A percentile compares a stretch with the other conserved stretches of the same genome.
phyloP scores from a whole-genome alignment of 2,797 vertebrate genomes.

The Limosa lapponica region DNA sequence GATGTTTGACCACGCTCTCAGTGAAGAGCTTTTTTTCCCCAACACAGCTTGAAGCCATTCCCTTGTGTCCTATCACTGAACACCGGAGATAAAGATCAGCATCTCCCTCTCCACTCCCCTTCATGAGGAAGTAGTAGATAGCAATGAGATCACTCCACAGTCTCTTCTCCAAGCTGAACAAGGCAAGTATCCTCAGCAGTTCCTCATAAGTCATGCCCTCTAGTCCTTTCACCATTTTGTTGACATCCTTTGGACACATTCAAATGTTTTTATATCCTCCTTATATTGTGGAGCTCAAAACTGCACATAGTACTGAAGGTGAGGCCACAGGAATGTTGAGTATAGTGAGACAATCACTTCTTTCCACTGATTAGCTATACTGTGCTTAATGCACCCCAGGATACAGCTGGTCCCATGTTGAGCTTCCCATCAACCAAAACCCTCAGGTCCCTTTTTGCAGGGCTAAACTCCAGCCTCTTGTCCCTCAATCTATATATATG shows the following conservation, averaged over 20 bases:
- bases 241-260: not conserved
- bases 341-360: not conserved
- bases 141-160: not conserved
- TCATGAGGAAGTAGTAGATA: not conserved
- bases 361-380: not conserved
- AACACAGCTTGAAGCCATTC: not conserved
- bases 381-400: not conserved
- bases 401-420: not conserved
- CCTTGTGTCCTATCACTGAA: not conserved
- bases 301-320: not conserved
- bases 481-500: accelerated
- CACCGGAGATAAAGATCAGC: not conserved
- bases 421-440: not conserved
- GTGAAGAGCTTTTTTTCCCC: not conserved
- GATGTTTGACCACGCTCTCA: not conserved
- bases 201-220: not conserved
- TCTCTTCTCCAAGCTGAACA: not conserved
- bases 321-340: not conserved
- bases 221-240: not conserved
- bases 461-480: not conserved
- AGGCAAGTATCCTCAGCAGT: not conserved
- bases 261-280: not conserved
- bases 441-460: not conserved
- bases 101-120: not conserved
- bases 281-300: not conserved